Evolutionary conservation across 2,113 vertebrate genomes (phyloP), one percentile per base, ranked within the genome.

Genomic region (Misgurnus mizolepis): DNA sequence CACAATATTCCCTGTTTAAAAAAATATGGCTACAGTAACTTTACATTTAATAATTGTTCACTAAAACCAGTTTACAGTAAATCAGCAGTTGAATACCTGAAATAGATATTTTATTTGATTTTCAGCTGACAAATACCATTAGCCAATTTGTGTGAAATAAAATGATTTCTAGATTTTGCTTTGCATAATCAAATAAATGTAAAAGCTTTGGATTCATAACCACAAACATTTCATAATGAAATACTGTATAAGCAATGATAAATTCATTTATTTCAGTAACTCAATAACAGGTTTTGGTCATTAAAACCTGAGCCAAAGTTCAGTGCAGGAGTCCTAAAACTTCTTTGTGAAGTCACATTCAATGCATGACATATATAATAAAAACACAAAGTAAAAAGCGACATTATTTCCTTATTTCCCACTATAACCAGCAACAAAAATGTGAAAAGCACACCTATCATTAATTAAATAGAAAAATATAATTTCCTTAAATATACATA

Each of bases 181-280:
- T 80, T 80, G 82, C 82, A 84, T 80, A 84, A 78, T 61, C 67
- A 58, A 40, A 67, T 5, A 15, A 67, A 67, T 27, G 47, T 66
- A 18, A 40, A 60, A 73, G 39, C 71, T 58, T 14, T 67, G 47
- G 55, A 60, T n/a, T 39, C 17, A 55, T 4, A 3, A 5, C 11
- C n/a, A 71, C 7, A n/a, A 50, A 72, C 50, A 27, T 58, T 40
- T 65, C 7, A 65, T 6, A 55, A 12, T 11, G 18, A 66, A 70
- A 73, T 40, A 66, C 49, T 39, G 18, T 34, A 55, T 34, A 27
- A 65, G 27, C 18, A 1, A 55, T 17, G 17, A n/a, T 65, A 47
- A 75, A 67, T 18, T 70, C 18, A 14, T 34, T 55, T 39, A 43
- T 62, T 55, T 74, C 34, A 68, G 77, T 72, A 58, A 58, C 53